Conservation (phyloP, 2,888 invertebrate genomes). For the Agonopterix subpropinquella region DNA sequence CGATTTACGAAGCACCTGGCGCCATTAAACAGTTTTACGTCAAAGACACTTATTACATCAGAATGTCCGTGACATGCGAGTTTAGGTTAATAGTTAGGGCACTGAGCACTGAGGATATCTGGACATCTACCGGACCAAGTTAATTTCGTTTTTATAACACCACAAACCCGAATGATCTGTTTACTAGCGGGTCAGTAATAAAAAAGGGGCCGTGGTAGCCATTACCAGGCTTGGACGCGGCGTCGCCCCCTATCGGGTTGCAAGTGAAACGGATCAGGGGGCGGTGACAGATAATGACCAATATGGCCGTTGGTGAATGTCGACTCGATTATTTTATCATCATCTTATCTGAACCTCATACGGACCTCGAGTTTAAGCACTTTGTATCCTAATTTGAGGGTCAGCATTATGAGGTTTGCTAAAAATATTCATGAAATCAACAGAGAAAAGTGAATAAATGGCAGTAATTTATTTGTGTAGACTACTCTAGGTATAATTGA, state of each 20-base stretch:
- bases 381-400: conserved; percentile 6
- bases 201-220: conserved; percentile 67
- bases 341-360: conserved; percentile 3
- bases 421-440: neutral
- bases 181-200: conserved; percentile 76
- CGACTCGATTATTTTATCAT: conserved; percentile 47
- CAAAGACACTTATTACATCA: conserved; percentile 37
- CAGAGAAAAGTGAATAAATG: too few species aligned
- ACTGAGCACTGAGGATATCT: conserved; percentile 54
- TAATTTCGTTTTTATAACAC: conserved; percentile 76
- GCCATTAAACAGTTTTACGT: too few species aligned
- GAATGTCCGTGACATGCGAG: conserved; percentile 49
- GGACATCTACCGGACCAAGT: conserved; percentile 64
- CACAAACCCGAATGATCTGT: conserved; percentile 76
- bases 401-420: neutral
- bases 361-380: conserved; percentile 2
- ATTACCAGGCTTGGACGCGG: conserved; percentile 61
- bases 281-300: conserved; percentile 70
- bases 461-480: too few species aligned
- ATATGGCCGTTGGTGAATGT: conserved; percentile 62
- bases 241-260: conserved; percentile 74
- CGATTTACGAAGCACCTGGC: too few species aligned
- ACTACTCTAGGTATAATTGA: too few species aligned
- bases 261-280: conserved; percentile 72
- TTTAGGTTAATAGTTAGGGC: conserved; percentile 56